phyloP scores from a whole-genome alignment of 2,888 invertebrate genomes.

The Apocheima hispidaria region DNA sequence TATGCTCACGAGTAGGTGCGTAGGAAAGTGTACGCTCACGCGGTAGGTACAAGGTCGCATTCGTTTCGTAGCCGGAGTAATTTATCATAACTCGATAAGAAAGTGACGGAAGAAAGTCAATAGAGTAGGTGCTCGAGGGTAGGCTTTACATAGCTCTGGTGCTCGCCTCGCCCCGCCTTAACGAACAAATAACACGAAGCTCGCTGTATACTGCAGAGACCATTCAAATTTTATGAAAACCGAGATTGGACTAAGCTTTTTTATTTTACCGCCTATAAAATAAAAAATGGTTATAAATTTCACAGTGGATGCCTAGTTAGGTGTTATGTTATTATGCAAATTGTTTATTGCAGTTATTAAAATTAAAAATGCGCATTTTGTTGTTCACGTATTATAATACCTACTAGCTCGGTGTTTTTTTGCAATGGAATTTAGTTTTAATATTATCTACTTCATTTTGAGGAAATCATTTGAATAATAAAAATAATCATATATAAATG shows the following conservation, averaged over 20 bases:
- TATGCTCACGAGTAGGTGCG: conserved; percentile 61
- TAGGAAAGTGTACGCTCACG: conserved; percentile 56
- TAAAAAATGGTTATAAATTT: conserved; percentile 20
- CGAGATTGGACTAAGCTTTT: conserved; percentile 43
- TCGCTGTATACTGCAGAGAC: conserved; percentile 49
- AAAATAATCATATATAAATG: too few species aligned
- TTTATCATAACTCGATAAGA: conserved; percentile 84
- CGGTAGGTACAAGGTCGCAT: conserved; percentile 51
- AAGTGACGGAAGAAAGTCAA: conserved; percentile 85
- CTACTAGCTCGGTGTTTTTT: too few species aligned
- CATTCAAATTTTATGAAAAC: conserved; percentile 57
- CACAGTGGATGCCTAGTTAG: conserved; percentile 6
- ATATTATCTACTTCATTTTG: too few species aligned
- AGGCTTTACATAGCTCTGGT: conserved; percentile 69
- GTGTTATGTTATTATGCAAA: conserved; percentile 4
- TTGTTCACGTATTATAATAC: too few species aligned
- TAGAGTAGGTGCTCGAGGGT: conserved; percentile 82
- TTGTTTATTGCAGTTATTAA: conserved; percentile 5
- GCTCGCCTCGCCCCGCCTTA: conserved; percentile 67
- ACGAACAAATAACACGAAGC: conserved; percentile 66
- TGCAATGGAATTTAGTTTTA: too few species aligned
- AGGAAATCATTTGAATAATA: too few species aligned
- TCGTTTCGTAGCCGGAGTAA: conserved; percentile 54
- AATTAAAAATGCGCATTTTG: not conserved
- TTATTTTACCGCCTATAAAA: conserved; percentile 44